Base-by-base conservation (phyloP, 2,113 vertebrate species). In the Jacana jacana region DNA sequence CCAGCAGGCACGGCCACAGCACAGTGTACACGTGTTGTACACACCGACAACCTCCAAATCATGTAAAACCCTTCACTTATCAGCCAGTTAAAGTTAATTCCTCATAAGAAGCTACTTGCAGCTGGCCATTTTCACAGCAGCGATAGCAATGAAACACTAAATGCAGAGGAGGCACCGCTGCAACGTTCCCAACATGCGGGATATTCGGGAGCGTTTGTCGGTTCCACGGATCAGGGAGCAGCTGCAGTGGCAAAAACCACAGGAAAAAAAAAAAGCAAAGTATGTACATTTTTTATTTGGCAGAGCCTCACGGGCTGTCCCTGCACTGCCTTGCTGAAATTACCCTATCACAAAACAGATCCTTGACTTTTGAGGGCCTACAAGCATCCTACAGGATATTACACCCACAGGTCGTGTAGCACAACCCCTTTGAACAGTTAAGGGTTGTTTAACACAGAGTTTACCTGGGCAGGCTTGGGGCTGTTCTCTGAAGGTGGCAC, bases 11-110 rank as follows among this genome's bases (percentile, higher is more conserved):
- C 14, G 70, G 46, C n/a, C 55, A 51, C 19, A 60, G 58, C 49
- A 48, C 44, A 48, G 70, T 35, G 10, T 31, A 64, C 5, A 7
- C 8, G 1, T 7, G 3, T 27, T 4, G 0, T 23, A 30, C 23
- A 27, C 11, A 5, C 1, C 24, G 17, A 49, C n/a, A 82, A 28
- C 16, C 33, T 7, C 66, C 60, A 73, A 72, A 77, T n/a, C 31
- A 37, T 33, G 39, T 24, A 70, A 70, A 71, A 55, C 2, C 5
- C 20, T 37, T 28, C 30, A 20, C 13, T 57, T 31, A 81, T 11
- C 28, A 73, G 18, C 0, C 6, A 82, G 30, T 42, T 76, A 42
- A 69, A 95, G 64, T 55, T 82, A 83, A 30, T 73, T 77, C 75
- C 22, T 78, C 55, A 58, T 66, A 10, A 58, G 79, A 86, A 78